Conservation (phyloP, 2,888 invertebrate genomes). For the Orthosia cruda region DNA sequence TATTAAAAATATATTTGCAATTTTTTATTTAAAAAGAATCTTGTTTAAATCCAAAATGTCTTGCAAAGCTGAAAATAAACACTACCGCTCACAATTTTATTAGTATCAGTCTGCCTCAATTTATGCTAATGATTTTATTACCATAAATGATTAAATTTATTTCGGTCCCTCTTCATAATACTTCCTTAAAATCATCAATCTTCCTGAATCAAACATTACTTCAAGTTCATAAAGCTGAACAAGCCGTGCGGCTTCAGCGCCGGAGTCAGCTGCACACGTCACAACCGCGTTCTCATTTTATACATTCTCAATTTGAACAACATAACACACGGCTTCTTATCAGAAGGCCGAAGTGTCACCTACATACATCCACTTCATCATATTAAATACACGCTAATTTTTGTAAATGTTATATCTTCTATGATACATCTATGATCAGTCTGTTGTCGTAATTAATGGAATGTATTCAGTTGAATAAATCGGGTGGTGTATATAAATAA, state of each 20-base stretch:
- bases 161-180: slow-evolving; percentile 88
- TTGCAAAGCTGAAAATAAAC: slow-evolving; percentile 64
- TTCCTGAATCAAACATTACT: slow-evolving; percentile 57
- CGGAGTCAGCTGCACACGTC: slow-evolving; percentile 59
- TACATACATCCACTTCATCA: slow-evolving; percentile 60
- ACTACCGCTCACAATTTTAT: slow-evolving; percentile 79
- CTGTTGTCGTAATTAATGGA: slow-evolving; percentile 81
- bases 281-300: slow-evolving; percentile 58
- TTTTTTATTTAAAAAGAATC: slow-evolving; percentile 24
- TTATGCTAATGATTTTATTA: slow-evolving; percentile 80
- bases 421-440: slow-evolving; percentile 82
- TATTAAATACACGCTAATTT: slow-evolving; percentile 66
- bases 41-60: slow-evolving; percentile 43
- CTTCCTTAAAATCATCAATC: slow-evolving; percentile 72
- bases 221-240: slow-evolving; percentile 31
- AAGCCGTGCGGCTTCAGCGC: slow-evolving; percentile 37
- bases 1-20: slow-evolving; percentile 45
- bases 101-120: slow-evolving; percentile 86
- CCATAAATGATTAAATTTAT: slow-evolving; percentile 78
- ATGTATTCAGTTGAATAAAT: slow-evolving; percentile 75
- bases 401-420: slow-evolving; percentile 69
- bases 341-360: slow-evolving; percentile 60
- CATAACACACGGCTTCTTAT: slow-evolving; percentile 53
- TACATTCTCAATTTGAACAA: slow-evolving; percentile 32
- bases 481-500: slow-evolving; percentile 35